phyloP scores from a whole-genome alignment of 2,888 invertebrate species.

The Caenorhabditis wallacei region DNA sequence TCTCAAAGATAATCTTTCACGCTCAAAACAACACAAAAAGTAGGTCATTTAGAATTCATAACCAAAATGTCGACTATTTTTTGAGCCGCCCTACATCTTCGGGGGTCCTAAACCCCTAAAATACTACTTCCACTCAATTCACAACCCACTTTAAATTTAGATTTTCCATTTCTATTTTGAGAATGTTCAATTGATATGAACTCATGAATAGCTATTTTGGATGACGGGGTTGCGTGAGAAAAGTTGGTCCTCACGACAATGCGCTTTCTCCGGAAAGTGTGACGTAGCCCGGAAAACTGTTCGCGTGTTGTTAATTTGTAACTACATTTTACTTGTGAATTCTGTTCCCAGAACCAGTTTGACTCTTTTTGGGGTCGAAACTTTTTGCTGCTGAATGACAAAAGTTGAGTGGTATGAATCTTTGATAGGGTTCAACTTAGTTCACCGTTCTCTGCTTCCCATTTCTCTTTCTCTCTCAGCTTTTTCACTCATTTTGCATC shows the following conservation, averaged over 20 bases:
- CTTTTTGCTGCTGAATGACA: not conserved
- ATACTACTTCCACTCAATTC: too few relatives aligned
- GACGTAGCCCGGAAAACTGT: slow-evolving; percentile 45
- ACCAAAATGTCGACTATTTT: slow-evolving; percentile 11
- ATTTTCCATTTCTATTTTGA: slow-evolving; percentile 40
- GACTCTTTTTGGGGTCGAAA: too few relatives aligned
- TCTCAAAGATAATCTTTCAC: too few relatives aligned
- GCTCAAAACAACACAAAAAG: slow-evolving; percentile 2
- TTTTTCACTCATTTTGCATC: not conserved
- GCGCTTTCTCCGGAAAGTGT: not conserved
- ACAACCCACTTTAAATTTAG: slow-evolving; percentile 55
- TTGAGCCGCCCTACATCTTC: not conserved
- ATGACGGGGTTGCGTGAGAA: slow-evolving; percentile 47
- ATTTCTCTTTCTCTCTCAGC: not conserved
- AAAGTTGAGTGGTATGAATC: slow-evolving; percentile 8
- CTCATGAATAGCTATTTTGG: slow-evolving; percentile 6
- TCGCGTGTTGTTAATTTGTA: slow-evolving; percentile 26
- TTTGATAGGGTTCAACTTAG: slow-evolving; percentile 1
- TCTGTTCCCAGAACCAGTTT: too few relatives aligned
- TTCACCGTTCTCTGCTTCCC: too few relatives aligned
- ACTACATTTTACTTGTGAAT: too few relatives aligned
- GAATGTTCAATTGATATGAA: slow-evolving; percentile 13
- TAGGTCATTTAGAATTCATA: slow-evolving; percentile 24
- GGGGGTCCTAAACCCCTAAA: too few relatives aligned
- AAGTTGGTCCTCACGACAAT: slow-evolving; percentile 35